Percentiles rank a stretch among this genome's conserved stretches.
Evolutionary conservation across 2,888 invertebrate species (phyloP).

Genomic region (Tetranychus truncatus): DNA sequence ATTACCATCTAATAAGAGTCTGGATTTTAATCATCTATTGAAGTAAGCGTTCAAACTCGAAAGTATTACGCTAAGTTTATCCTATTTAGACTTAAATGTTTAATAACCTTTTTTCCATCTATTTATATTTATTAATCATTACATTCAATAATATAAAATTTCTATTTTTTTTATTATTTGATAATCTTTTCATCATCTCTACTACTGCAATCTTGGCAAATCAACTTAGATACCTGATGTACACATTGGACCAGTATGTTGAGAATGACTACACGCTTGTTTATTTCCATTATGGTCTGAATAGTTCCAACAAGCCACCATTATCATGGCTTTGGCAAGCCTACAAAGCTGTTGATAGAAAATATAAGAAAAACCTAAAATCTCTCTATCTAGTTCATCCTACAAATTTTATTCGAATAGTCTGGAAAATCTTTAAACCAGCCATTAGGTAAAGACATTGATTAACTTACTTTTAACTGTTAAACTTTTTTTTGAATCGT

Average conservation of each 20-base stretch:
- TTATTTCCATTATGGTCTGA: constrained; percentile 91
- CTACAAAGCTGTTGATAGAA: constrained; percentile 87
- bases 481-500: constrained; percentile 16
- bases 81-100: not conserved
- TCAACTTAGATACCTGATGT: constrained; percentile 49
- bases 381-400: constrained; percentile 96
- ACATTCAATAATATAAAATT: constrained; percentile 5
- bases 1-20: constrained; percentile 56
- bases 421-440: constrained; percentile 87
- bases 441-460: constrained; percentile 48
- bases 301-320: constrained; percentile 86
- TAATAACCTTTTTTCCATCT: constrained; percentile 10
- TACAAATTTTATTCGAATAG: constrained; percentile 81
- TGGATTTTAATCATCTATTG: constrained; percentile 53
- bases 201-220: too few species aligned
- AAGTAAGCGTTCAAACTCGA: constrained; percentile 37
- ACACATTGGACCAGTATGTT: constrained; percentile 86
- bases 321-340: constrained; percentile 89
- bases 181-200: too few species aligned
- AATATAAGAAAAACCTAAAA: constrained; percentile 97
- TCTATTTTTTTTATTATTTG: constrained; percentile 34
- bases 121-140: constrained; percentile 11
- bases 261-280: constrained; percentile 95
- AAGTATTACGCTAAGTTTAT: not conserved
- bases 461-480: too few species aligned